These are phyloP conservation scores for Dinocampus coccinellae DNA, from an alignment of 2,888 invertebrate genomes.

Conservation along the genomic window DNA sequence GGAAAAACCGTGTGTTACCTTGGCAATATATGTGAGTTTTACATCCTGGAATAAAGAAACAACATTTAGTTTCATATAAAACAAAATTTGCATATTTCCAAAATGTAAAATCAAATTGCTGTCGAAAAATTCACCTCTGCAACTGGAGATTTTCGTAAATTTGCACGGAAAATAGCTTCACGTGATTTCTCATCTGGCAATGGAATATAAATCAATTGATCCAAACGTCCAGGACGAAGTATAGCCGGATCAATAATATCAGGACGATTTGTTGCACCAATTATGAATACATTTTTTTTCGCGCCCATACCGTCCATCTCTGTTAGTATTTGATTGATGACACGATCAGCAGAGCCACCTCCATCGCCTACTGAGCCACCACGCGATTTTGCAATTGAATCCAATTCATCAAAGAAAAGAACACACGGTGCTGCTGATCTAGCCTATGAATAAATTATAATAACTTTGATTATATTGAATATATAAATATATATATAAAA, in stretches of 20 bases:
- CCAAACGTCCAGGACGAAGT: constrained; percentile 96
- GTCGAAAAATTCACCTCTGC: constrained; percentile 77
- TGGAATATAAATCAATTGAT: constrained; percentile 99
- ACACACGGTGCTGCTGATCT: constrained; percentile 99
- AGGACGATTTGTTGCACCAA: constrained; percentile 93
- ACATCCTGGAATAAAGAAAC: constrained; percentile 77
- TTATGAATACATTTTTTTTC: constrained; percentile 99
- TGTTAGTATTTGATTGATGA: constrained; percentile 99
- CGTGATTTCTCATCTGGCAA: constrained; percentile 98
- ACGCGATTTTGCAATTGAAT: constrained; percentile 99
- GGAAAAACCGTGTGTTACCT: constrained; percentile 96
- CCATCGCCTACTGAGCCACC: constrained; percentile 98
- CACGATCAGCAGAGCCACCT: constrained; percentile 98
- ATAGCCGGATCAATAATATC: constrained; percentile 99
- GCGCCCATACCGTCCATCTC: constrained; percentile 99
- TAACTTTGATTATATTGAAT: background rate
- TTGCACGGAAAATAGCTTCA: constrained; percentile 95
- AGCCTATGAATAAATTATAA: constrained; percentile 74
- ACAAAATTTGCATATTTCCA: too few species aligned
- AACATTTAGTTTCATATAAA: background rate
- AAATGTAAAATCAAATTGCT: too few species aligned
- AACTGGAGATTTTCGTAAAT: constrained; percentile 95
- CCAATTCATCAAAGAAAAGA: constrained; percentile 98
- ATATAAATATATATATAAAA: constrained; percentile 21
- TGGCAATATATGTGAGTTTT: constrained; percentile 88